Percentiles rank a stretch among this genome's conserved stretches.
These are phyloP conservation scores for Bombus ignitus DNA, from an alignment of 1,140 invertebrate genomes.

Conservation along the genomic window DNA sequence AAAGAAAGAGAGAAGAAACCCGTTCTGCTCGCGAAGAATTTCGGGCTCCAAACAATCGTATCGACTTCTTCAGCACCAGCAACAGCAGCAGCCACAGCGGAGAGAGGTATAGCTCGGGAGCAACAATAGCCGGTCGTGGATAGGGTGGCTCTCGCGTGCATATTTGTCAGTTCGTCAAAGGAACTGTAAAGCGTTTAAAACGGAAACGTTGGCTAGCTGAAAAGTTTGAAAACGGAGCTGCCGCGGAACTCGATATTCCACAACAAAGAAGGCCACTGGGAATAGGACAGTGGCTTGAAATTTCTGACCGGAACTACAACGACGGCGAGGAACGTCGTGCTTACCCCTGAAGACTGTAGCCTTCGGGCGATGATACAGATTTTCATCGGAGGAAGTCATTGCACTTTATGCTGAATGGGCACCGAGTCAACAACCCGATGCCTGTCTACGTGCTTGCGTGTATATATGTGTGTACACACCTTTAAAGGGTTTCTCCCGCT, in stretches of 20 bases:
- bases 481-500: conserved; percentile 22
- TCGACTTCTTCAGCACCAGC: conserved; percentile 8
- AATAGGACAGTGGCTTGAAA: conserved; percentile 23
- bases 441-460: conserved; percentile 51
- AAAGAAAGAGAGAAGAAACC: background rate
- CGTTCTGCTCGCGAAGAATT: conserved; percentile 1
- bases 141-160: conserved; percentile 11
- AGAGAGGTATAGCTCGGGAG: background rate
- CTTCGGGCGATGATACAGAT: conserved; percentile 74
- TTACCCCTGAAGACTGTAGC: conserved; percentile 54
- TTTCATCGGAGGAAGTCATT: conserved; percentile 79
- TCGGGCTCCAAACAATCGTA: conserved; percentile 8
- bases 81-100: background rate
- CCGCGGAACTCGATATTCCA: conserved; percentile 39
- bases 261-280: conserved; percentile 15
- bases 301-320: conserved; percentile 39
- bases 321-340: conserved; percentile 14
- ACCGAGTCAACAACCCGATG: conserved; percentile 80
- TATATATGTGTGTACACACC: conserved; percentile 49
- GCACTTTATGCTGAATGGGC: conserved; percentile 82
- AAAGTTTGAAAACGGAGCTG: conserved; percentile 34
- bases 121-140: conserved; percentile 14
- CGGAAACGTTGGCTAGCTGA: conserved; percentile 27
- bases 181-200: conserved; percentile 35
- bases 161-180: conserved; percentile 36